Evolutionary conservation across 2,113 vertebrate species (phyloP).

Genomic region (Sminthopsis crassicaudata): DNA sequence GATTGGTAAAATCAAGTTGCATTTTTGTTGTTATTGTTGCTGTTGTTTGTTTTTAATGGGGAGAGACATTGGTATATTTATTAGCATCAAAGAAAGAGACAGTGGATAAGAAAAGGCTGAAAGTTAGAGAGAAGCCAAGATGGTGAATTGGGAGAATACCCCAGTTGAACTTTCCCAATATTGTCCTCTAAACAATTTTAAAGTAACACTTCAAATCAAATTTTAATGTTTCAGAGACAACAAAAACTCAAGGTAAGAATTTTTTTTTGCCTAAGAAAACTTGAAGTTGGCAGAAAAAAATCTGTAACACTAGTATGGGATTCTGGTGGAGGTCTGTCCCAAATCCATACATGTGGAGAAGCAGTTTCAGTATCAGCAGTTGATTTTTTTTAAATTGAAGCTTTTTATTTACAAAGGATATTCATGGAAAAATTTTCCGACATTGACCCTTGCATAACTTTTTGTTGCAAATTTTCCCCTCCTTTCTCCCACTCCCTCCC

Average conservation of each 20-base stretch:
- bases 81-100: not conserved
- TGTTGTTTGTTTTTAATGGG: not conserved
- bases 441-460: no score
- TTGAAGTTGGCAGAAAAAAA: no score
- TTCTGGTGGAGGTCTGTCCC: no score
- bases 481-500: no score
- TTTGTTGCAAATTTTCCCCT: no score
- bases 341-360: no score
- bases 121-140: not conserved
- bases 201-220: not conserved
- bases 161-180: not conserved
- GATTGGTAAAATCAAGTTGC: not conserved
- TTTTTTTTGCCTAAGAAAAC: no score
- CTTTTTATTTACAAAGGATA: no score
- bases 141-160: not conserved
- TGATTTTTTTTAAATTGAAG: no score
- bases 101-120: not conserved
- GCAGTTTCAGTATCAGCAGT: no score
- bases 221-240: not conserved
- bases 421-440: no score
- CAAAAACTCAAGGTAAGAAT: not conserved
- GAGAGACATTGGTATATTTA: not conserved
- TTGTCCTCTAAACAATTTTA: not conserved
- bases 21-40: not conserved
- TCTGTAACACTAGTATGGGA: no score